Evolutionary conservation across 1,140 invertebrate species (phyloP), one percentile per base, ranked within the genome.

Genomic region (Hermetia illucens): DNA sequence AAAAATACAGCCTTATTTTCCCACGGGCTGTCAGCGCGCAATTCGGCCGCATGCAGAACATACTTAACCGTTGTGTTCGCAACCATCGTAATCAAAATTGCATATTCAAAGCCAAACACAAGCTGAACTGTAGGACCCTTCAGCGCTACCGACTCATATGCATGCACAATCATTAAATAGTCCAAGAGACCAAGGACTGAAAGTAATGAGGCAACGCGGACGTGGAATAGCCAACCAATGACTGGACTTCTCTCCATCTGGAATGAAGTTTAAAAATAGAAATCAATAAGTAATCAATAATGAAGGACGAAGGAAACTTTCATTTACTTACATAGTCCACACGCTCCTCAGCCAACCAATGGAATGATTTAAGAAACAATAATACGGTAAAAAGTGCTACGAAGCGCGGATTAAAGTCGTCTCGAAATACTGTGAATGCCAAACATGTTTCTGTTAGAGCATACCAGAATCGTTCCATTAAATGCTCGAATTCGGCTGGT

Each of bases 21-120:
- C 96, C 96, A 99, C 5, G 93, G 94, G 42, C 85, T 91, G 53
- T 96, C 91, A 62, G 86, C 89, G 50, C 90, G 83, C 27, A 94
- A 72, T 63, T 97, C 94, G 37, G 95, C 77, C 1, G 86, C 79
- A 62, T 99, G 94, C 4, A 98, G 67, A 12, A 89, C 64, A 63
- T 98, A 99, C 65, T 99, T 99, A 24, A 97, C 85, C 5, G 78
- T 71, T 35, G 94, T 95, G 60, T 96, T 96, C 8, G 88, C 64
- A 13, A 96, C 83, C 49, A 95, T 84, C 3, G 93, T 96, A 18
- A 97, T 65, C 5, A 99, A 65, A 54, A 99, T 93, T 37, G 93
- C 93, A 69, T 99, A 99, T 69, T 99, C 95, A 71, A 98, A 98
- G 36, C 95, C 95, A 73, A 98, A 99, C 5, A 98, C 96, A 25